Evolutionary conservation across 2,113 vertebrate species (phyloP), one percentile per base, ranked within the genome.

Genomic region (Clarias macrocephalus): DNA sequence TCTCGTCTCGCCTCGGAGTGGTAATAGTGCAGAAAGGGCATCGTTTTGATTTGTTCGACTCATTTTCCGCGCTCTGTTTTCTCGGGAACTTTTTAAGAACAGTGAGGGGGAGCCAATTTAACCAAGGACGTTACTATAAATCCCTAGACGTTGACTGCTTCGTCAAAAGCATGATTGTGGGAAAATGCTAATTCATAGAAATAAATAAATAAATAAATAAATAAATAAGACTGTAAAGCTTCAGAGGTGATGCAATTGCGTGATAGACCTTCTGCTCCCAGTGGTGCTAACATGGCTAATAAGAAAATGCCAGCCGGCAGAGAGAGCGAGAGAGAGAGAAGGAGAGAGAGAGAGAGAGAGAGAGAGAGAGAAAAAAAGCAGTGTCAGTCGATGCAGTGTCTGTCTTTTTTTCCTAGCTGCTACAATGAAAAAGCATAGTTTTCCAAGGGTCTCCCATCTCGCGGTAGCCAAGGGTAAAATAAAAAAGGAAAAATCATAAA

Each of bases 11-110:
- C 63, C 81, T 60, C 75, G 59, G 25, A 66, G 63, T 89, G 86
- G 70, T 85, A 75, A 87, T 68, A 72, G 79, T 70, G 37, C 63
- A 42, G 80, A 87, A 48, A 82, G 66, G 79, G 79, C 57, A 77
- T 86, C 54, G 33, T 86, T 83, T 79, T 86, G 80, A 88, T 88
- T 85, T 80, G 68, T 86, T 68, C 62, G 56, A 86, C 80, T 75
- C 79, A 70, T 77, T 88, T 88, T 83, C 81, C 65, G 59, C 56
- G 75, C 60, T 59, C 42, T n/a, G 2, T 75, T 62, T 85, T 30
- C 30, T 82, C n/a, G 48, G 23, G 25, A 79, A 59, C 16, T 80
- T 75, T 84, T 60, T 30, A 76, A 48, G 87, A 83, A 85, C 83
- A 76, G 42, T 21, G 21, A 73, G 56, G 37, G 68, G 68, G 37